Evolutionary conservation across 2,113 vertebrate genomes (phyloP).

Genomic region (Ictalurus punctatus): DNA sequence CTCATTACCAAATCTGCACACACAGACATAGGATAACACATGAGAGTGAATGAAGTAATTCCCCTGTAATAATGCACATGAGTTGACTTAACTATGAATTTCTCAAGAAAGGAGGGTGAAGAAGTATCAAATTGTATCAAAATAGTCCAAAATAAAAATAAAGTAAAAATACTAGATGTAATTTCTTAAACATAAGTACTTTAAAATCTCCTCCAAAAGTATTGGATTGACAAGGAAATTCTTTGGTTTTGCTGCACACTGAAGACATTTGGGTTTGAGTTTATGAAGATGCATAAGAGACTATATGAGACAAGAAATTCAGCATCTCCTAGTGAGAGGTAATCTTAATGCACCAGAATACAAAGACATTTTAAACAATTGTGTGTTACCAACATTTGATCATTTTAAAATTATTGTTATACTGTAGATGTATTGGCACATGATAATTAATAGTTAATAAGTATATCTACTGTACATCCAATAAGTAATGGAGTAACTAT

Average conservation of each 20-base stretch:
- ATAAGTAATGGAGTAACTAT: background rate
- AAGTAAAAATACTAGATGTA: background rate
- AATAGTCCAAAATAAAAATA: background rate
- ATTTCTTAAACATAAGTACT: background rate
- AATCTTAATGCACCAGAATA: background rate
- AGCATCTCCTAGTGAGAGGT: background rate
- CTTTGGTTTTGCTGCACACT: background rate
- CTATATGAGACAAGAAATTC: background rate
- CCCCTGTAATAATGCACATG: background rate
- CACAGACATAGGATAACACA: background rate
- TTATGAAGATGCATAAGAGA: background rate
- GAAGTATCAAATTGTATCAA: background rate
- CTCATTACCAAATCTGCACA: conserved; percentile 24
- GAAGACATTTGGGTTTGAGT: background rate
- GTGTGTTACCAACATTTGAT: background rate
- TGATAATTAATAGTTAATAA: background rate
- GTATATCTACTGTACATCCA: background rate
- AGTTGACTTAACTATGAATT: background rate
- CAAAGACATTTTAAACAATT: background rate
- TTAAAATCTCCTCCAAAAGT: background rate
- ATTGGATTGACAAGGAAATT: background rate
- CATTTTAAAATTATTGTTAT: background rate
- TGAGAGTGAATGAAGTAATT: background rate
- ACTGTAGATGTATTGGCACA: background rate
- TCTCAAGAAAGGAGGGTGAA: background rate